Evolutionary conservation across 2,113 vertebrate species (phyloP).

Genomic region (Egretta garzetta): DNA sequence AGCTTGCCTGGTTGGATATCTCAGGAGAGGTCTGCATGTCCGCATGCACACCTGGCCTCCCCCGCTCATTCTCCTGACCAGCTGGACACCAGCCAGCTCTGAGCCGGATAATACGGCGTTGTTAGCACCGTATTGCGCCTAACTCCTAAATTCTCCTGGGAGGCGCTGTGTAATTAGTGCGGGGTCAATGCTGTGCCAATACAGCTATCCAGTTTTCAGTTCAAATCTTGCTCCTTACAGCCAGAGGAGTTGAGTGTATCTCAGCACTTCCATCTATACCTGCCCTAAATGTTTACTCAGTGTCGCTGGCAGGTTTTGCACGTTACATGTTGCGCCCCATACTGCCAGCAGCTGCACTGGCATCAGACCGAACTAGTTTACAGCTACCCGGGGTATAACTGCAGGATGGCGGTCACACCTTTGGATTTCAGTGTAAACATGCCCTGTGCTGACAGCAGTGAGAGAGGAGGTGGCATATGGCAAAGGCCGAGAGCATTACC

Average conservation of each 20-base stretch:
- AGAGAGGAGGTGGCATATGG: background rate
- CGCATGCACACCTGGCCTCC: background rate
- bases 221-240: background rate
- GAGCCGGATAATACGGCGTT: background rate
- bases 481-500: background rate
- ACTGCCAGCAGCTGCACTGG: background rate
- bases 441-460: accelerated
- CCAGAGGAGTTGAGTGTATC: background rate
- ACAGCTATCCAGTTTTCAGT: background rate
- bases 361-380: background rate
- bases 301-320: background rate
- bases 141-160: background rate
- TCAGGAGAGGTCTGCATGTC: background rate
- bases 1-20: accelerated
- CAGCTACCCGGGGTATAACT: background rate
- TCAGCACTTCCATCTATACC: background rate
- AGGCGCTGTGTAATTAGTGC: background rate
- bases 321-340: accelerated
- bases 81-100: background rate
- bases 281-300: background rate
- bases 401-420: background rate
- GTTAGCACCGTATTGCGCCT: background rate
- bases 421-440: background rate
- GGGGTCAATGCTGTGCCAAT: background rate
- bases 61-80: background rate